phyloP scores from a whole-genome alignment of 2,888 invertebrate species.

The Plebejus anna region DNA sequence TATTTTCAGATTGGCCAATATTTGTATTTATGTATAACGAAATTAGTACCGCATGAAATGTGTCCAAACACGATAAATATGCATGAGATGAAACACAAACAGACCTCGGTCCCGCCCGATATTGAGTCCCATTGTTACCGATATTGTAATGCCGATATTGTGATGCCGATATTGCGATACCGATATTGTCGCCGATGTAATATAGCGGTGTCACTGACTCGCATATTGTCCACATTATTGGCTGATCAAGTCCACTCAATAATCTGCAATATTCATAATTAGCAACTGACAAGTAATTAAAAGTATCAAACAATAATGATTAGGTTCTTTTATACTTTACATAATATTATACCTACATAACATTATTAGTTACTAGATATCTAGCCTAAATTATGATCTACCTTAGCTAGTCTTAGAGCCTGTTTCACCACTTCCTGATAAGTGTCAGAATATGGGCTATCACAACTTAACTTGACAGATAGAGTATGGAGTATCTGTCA shows the following conservation, averaged over 20 bases:
- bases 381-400: neutral
- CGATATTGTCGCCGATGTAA: neutral
- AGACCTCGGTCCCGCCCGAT: constrained; percentile 10
- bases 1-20: neutral
- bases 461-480: too few species aligned
- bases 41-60: constrained; percentile 16
- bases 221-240: neutral
- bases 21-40: constrained; percentile 4
- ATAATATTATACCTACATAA: too few species aligned
- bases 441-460: too few species aligned
- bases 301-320: neutral
- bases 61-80: constrained; percentile 28
- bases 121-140: constrained; percentile 22
- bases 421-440: too few species aligned
- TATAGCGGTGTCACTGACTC: neutral
- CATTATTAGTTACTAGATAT: too few species aligned
- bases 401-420: too few species aligned
- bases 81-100: constrained; percentile 21
- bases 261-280: neutral
- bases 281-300: neutral
- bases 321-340: too few species aligned
- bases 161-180: neutral
- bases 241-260: neutral
- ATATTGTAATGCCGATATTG: constrained; percentile 18
- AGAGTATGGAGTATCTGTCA: too few species aligned